phyloP scores from a whole-genome alignment of 2,797 vertebrate genomes.

The Prionace glauca region DNA sequence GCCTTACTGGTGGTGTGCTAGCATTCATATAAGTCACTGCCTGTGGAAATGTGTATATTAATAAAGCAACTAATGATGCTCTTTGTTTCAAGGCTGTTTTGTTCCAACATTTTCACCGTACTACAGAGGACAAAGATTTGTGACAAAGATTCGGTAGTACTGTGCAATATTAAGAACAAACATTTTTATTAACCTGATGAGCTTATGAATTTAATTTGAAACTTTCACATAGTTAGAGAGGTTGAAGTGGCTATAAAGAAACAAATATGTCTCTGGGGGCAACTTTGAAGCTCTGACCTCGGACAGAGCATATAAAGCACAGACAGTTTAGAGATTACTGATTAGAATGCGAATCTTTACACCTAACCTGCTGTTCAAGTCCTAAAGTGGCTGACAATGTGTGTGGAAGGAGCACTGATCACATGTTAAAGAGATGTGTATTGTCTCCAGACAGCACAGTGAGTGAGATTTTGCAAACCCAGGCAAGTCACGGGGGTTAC shows the following conservation, averaged over 20 bases:
- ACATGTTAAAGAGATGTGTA: no score
- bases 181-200: neutral
- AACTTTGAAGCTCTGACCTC: no score
- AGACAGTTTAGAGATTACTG: no score
- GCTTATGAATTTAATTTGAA: neutral
- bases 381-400: no score
- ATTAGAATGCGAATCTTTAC: no score
- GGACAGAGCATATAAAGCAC: no score
- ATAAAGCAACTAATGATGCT: neutral
- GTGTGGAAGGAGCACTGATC: no score
- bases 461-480: no score
- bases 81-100: neutral
- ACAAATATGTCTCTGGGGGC: neutral
- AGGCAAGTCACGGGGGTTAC: no score
- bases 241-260: neutral
- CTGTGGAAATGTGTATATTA: neutral
- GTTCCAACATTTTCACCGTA: neutral
- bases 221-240: neutral
- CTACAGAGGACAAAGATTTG: neutral
- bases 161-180: neutral
- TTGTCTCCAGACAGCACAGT: no score
- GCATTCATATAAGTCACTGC: neutral
- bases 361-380: no score
- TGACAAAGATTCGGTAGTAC: neutral
- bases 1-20: neutral